Conservation (phyloP, 1,140 invertebrate species). For the Rhagoletis zephyria region DNA sequence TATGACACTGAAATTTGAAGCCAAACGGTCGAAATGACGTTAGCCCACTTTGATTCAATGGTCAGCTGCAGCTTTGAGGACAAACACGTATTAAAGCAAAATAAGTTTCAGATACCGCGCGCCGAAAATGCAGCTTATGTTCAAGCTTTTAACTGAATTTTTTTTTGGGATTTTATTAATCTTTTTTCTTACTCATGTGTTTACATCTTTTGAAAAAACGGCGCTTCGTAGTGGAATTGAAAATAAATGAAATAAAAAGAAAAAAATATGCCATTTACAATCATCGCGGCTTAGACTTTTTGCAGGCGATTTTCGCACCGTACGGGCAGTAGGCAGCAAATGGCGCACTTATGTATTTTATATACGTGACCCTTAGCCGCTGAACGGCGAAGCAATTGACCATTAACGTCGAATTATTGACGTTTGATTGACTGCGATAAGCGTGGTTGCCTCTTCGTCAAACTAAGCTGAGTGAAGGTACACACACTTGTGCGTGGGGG, state of each 20-base stretch:
- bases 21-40: not conserved
- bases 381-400: constrained; percentile 7
- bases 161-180: not conserved
- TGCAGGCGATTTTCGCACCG: not conserved
- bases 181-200: not conserved
- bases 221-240: not conserved
- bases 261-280: not conserved
- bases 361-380: not conserved
- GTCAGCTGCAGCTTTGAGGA: too few relatives aligned
- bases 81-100: too few relatives aligned
- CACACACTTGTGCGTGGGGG: not conserved
- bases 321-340: not conserved
- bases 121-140: constrained; percentile 33
- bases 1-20: constrained; percentile 37
- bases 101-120: not conserved
- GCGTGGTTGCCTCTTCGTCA: not conserved
- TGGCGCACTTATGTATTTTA: not conserved
- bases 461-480: not conserved
- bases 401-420: constrained; percentile 17
- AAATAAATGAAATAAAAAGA: not conserved
- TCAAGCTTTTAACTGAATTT: constrained; percentile 2
- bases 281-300: not conserved
- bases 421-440: constrained; percentile 13
- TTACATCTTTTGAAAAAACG: not conserved
- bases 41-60: too few relatives aligned